phyloP scores from a whole-genome alignment of 2,797 vertebrate species.

The Sebastes umbrosus region DNA sequence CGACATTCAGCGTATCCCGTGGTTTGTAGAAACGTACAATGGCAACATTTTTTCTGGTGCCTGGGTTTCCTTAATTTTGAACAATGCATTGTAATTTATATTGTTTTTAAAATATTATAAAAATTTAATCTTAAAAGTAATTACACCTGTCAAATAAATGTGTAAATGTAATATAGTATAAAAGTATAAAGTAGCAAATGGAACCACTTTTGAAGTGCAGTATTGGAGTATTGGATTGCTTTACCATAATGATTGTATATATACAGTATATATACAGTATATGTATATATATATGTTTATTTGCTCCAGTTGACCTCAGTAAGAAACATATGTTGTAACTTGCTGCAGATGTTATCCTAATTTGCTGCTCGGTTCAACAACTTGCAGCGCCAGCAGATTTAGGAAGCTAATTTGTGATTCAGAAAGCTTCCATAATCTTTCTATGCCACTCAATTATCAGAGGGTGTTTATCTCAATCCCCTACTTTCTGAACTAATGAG shows the following conservation, averaged over 20 bases:
- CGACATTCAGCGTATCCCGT: not conserved
- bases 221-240: not conserved
- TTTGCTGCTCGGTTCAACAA: not conserved
- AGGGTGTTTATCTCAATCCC: slow-evolving; percentile 37
- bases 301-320: not conserved
- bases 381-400: slow-evolving; percentile 1
- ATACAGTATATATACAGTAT: too few species aligned
- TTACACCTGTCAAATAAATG: too few species aligned
- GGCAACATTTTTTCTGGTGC: not conserved
- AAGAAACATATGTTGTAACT: not conserved
- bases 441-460: slow-evolving; percentile 35
- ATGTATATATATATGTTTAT: not conserved
- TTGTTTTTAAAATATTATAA: not conserved
- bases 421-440: slow-evolving; percentile 44
- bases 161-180: not conserved
- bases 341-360: not conserved
- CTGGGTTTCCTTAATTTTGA: not conserved
- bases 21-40: not conserved
- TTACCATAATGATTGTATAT: not conserved
- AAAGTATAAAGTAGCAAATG: not conserved
- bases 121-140: too few species aligned
- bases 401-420: slow-evolving; percentile 44
- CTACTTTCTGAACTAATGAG: slow-evolving; percentile 46
- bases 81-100: not conserved
- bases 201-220: not conserved